Evolutionary conservation across 2,888 invertebrate species (phyloP), one percentile per base, ranked within the genome.

Genomic region (Entomobrya proxima): DNA sequence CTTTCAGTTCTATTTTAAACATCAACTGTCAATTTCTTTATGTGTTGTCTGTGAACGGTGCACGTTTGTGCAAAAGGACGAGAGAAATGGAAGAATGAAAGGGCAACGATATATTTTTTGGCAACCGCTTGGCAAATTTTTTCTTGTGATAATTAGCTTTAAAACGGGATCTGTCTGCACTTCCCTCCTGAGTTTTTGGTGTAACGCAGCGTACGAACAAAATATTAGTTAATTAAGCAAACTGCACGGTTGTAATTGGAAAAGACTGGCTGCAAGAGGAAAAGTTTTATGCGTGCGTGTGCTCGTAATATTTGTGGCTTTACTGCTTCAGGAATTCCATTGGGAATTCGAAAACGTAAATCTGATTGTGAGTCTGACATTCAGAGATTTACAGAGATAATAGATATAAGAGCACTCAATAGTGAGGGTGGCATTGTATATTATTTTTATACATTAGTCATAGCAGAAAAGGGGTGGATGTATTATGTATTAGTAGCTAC

Each of bases 111-210:
- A 35, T 64, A 64, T n/a, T 50, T 76, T 77, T 77, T 77, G 77
- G 77, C 77, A 77, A 77, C 37, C 58, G 52, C 44, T 18, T 27
- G 40, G 27, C 77, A 52, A 58, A 77, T 58, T 58, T 77, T 52
- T 77, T 77, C 61, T n/a, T n/a, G 77, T 61, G 21, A 44, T 77
- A 77, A 77, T 77, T 61, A 77, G 77, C 61, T 58, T 44, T 77
- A 77, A 61, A 77, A 77, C n/a, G 15, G 44, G 11, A 55, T 55
- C 58, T 77, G 61, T 77, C 77, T 40, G 7, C 77, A 61, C 77
- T 61, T 61, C 44, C 30, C 30, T 18, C 9, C 13, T 61, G 30
- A 30, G 24, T 44, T 69, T 67, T 44, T 44, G 40, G 24, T 21
- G 27, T 44, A n/a, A n/a, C n/a, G n/a, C 69, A 24, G 69, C 27